phyloP scores from a whole-genome alignment of 2,113 vertebrate species.

The Potamarius usumacintae region DNA sequence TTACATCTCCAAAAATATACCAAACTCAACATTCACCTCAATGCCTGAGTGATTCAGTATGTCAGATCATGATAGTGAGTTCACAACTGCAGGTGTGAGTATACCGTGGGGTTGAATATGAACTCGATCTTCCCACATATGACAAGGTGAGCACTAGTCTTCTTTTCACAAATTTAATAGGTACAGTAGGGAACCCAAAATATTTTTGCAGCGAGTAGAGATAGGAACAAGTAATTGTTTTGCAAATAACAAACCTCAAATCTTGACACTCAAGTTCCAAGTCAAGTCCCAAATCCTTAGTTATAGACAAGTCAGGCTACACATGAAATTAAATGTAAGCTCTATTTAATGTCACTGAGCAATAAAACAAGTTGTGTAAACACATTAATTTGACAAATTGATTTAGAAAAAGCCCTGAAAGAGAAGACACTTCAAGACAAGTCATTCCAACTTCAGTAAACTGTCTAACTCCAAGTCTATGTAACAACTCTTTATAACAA shows the following conservation, averaged over 20 bases:
- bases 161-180: conserved; percentile 15
- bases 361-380: not conserved
- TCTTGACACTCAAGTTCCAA: not conserved
- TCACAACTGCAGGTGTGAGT: conserved; percentile 13
- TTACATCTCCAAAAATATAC: conserved; percentile 5
- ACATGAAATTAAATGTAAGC: not conserved
- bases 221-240: not conserved
- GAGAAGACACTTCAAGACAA: not conserved
- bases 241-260: not conserved
- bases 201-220: not conserved
- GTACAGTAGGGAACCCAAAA: not conserved
- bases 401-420: not conserved
- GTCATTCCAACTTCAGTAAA: not conserved
- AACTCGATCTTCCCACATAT: conserved; percentile 6
- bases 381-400: not conserved
- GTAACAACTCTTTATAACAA: not conserved
- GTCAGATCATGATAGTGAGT: not conserved
- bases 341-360: not conserved
- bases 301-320: not conserved
- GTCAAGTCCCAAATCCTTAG: not conserved
- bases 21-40: not conserved
- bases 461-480: not conserved
- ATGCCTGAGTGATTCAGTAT: not conserved
- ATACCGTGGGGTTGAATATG: not conserved
- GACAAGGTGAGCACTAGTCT: conserved; percentile 9